Evolutionary conservation across 2,888 invertebrate species (phyloP), one percentile per base, ranked within the genome.

Genomic region (Orthosia gothica): DNA sequence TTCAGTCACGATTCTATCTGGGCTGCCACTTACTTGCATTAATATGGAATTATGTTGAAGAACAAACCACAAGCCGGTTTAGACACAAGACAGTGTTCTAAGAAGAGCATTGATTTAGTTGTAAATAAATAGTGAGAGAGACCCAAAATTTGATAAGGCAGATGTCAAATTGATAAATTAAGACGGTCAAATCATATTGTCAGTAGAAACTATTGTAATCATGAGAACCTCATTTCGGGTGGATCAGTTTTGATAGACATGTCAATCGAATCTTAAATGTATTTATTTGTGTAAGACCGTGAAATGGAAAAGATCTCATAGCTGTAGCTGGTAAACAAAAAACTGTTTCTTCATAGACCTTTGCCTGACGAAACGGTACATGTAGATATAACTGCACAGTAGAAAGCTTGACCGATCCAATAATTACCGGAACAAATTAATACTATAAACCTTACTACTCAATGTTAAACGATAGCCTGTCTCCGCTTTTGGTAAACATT

Each of bases 1-100:
- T 87, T 93, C 92, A 93, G 93, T 94, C 95, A 95, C 93, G 92
- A 94, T 83, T 84, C 89, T 85, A 93, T 92, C 92, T 93, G 90
- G 92, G 92, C 90, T 92, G 89, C 90, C 91, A 90, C 92, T 93
- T 92, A 93, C 92, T 91, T 89, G 87, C 89, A 91, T 94, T 92
- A 91, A 92, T 92, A 94, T 92, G 91, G 90, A 93, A 90, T 91
- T 90, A 90, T 91, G 89, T 79, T 89, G 86, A 84, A 87, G 86
- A 87, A 91, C 89, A 88, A 91, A 92, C 91, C 85, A 78, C 84
- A 82, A 83, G 82, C 86, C 74, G 68, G 68, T 85, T 83, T 76
- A 68, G 70, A 59, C 54, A 76, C 64, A 70, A 68, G 55, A 71
- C 58, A 63, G 54, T 64, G n/a, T 58, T 65, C 32, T 62, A 57